Percentiles rank a stretch among this genome's conserved stretches.
phyloP scores from a whole-genome alignment of 2,113 vertebrate genomes.

The Poecile atricapillus region DNA sequence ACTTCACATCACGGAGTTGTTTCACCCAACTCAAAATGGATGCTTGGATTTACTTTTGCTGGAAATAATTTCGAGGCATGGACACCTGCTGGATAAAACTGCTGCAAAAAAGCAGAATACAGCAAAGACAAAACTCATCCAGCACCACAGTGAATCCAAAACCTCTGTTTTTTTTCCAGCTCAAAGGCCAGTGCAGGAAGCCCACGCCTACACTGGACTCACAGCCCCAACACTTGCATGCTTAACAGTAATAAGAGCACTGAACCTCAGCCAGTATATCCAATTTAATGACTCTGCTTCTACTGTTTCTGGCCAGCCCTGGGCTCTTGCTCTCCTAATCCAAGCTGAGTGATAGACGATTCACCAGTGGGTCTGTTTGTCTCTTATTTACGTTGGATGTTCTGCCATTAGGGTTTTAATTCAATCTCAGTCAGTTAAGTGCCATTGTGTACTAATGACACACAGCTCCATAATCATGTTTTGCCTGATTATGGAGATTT shows the following conservation, averaged over 20 bases:
- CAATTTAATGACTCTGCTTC: constrained; percentile 7
- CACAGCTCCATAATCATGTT: constrained; percentile 36
- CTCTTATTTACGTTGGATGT: constrained; percentile 20
- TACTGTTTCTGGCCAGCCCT: constrained; percentile 7
- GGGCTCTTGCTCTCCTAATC: constrained; percentile 24
- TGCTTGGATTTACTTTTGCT: neutral
- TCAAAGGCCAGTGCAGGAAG: neutral
- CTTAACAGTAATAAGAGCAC: neutral
- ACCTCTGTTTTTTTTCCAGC: neutral
- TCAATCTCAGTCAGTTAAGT: constrained; percentile 53
- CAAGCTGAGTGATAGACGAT: neutral
- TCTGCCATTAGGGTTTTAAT: constrained; percentile 51
- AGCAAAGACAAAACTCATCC: neutral
- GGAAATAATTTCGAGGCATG: neutral
- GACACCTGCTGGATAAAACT: neutral
- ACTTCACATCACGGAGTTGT: neutral
- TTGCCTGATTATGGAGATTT: constrained; percentile 27
- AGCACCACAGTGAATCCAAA: neutral
- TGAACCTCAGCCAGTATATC: constrained; percentile 1
- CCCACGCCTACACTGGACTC: neutral
- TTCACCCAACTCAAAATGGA: neutral
- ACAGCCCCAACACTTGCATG: neutral
- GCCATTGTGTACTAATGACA: constrained; percentile 40
- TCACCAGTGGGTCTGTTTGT: constrained; percentile 12
- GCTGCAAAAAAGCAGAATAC: neutral